Percentiles rank a stretch among this genome's conserved stretches.
These are phyloP conservation scores for Apteryx mantelli DNA, from an alignment of 2,113 vertebrate species.

Conservation along the genomic window DNA sequence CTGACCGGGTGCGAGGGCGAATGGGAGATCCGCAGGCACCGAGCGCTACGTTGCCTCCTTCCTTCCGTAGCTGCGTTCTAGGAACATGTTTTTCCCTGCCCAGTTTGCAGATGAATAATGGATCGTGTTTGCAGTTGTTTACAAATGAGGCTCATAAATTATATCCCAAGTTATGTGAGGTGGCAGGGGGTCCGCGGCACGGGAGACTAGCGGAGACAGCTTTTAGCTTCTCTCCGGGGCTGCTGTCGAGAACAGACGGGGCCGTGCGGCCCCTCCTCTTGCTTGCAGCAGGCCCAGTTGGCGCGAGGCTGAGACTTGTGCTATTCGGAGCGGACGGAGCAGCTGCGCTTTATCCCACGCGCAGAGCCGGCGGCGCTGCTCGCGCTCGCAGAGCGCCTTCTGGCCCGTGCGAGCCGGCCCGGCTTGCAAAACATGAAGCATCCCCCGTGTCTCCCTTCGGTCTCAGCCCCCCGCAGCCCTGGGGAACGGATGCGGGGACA, in stretches of 20 bases:
- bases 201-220: neutral
- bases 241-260: neutral
- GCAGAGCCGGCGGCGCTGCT: neutral
- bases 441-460: neutral
- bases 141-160: neutral
- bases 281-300: neutral
- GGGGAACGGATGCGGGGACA: neutral
- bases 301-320: neutral
- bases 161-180: fast-evolving
- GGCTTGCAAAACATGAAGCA: fast-evolving
- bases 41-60: fast-evolving
- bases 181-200: fast-evolving
- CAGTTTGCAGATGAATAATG: fast-evolving
- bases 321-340: neutral
- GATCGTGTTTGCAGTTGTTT: fast-evolving
- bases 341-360: neutral
- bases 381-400: neutral
- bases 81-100: neutral
- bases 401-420: fast-evolving
- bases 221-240: neutral
- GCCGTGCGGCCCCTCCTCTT: neutral
- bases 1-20: fast-evolving
- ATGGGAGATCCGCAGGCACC: neutral
- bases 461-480: fast-evolving
- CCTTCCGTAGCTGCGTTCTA: neutral